Percentiles rank a stretch among this genome's conserved stretches.
These are phyloP conservation scores for Pollenia labialis DNA, from an alignment of 2,888 invertebrate genomes.

Conservation along the genomic window DNA sequence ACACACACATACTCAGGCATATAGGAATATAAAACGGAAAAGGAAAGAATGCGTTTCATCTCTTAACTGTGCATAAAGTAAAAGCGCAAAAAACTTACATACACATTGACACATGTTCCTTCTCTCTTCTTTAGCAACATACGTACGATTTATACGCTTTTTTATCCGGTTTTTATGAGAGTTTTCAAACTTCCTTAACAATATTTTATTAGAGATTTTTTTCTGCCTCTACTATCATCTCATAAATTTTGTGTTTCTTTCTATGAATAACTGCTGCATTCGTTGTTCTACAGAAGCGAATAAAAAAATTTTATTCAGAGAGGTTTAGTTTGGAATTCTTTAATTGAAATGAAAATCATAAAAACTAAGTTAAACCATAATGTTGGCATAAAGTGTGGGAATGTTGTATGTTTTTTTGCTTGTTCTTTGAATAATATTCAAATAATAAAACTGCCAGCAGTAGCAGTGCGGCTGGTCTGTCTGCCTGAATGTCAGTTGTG, in stretches of 20 bases:
- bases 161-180: conserved; percentile 57
- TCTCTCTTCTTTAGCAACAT: neutral
- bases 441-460: conserved; percentile 38
- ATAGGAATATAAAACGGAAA: conserved; percentile 22
- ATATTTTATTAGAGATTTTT: conserved; percentile 60
- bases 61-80: conserved; percentile 27
- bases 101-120: neutral
- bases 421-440: conserved; percentile 18
- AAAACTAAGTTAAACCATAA: conserved; percentile 50
- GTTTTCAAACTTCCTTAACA: conserved; percentile 65
- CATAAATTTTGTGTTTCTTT: conserved; percentile 2
- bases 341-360: conserved; percentile 65
- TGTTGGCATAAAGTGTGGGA: conserved; percentile 23
- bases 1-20: neutral
- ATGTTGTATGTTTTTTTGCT: neutral
- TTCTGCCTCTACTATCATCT: conserved; percentile 13
- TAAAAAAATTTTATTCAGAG: conserved; percentile 44
- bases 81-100: neutral
- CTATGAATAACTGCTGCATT: neutral
- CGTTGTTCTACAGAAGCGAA: conserved; percentile 4
- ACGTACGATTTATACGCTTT: conserved; percentile 57
- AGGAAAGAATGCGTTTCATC: conserved; percentile 54
- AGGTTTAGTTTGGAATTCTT: conserved; percentile 53
- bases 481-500: neutral
- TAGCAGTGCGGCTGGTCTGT: neutral